A percentile compares a stretch with the other conserved stretches of the same genome.
These are phyloP conservation scores for Phaethornis superciliosus DNA, from an alignment of 2,113 vertebrate genomes.

Conservation along the genomic window DNA sequence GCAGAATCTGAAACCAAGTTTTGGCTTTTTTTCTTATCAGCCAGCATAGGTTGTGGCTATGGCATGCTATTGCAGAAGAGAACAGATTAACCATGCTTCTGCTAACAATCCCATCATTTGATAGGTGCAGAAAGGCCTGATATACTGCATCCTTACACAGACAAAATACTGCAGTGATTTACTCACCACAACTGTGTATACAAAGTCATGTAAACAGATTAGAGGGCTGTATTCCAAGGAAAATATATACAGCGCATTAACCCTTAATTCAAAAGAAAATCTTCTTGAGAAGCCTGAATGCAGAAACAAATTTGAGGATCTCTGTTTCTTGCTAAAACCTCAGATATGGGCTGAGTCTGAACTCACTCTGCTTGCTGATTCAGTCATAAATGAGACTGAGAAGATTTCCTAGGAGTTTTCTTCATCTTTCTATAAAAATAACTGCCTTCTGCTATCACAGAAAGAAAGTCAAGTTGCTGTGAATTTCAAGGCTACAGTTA, in stretches of 20 bases:
- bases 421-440: background rate
- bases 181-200: background rate
- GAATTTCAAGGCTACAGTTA: background rate
- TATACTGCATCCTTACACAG: background rate
- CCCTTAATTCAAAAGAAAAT: background rate
- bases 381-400: background rate
- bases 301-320: background rate
- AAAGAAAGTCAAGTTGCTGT: background rate
- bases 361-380: background rate
- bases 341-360: background rate
- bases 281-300: background rate
- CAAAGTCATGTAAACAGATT: background rate
- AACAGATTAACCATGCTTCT: background rate
- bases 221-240: background rate
- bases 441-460: background rate
- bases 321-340: background rate
- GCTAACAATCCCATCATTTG: background rate
- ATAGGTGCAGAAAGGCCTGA: background rate
- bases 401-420: background rate
- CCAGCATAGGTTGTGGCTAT: background rate
- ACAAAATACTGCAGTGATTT: constrained; percentile 5
- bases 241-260: background rate
- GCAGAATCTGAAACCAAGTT: background rate
- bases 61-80: background rate
- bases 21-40: background rate